Evolutionary conservation across 2,888 invertebrate genomes (phyloP), one percentile per base, ranked within the genome.

Genomic region (Parnassius mnemosyne): DNA sequence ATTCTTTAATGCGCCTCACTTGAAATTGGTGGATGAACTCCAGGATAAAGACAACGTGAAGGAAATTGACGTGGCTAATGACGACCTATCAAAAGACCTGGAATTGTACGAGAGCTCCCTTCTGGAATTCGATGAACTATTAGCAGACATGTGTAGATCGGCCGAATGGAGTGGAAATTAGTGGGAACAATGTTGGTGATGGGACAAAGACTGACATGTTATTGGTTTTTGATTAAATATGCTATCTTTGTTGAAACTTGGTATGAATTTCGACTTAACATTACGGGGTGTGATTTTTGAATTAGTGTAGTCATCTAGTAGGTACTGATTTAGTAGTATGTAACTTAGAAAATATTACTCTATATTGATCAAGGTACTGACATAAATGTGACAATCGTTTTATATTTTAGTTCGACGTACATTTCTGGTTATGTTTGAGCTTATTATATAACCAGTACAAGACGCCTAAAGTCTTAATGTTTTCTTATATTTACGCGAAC

Each of bases 51-150:
- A 72, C 68, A 2, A 75, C 55, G 78, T 76, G 57, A 71, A 77
- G 1, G 83, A 84, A 25, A 65, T 79, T 5, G 84, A 84, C 58
- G 59, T 78, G 50, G 93, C 93, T 1, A 80, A 69, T 50, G 84
- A 86, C 7, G 94, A 94, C 69, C 90, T 96, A 59, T 94, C 94
- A 0, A 93, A 94, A 76, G 95, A 96, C 77, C 83, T 97, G 66
- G 94, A 94, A 69, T 88, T 92, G 56, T 96, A 95, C 78, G 96
- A 97, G 83, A 94, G 93, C 52, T 95, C 94, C 67, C 92, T 95
- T 76, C 87, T 93, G 63, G 95, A 95, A 70, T 96, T 95, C 84
- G 96, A 97, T 76, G 94, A 95, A 67, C 92, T 97, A 75, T 87
- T 96, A 47, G 94, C 94, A 56, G 94, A 95, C 55, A 92, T 96